Evolutionary conservation across 2,888 invertebrate species (phyloP).

Genomic region (Kuschelorhynchus macadamiae): DNA sequence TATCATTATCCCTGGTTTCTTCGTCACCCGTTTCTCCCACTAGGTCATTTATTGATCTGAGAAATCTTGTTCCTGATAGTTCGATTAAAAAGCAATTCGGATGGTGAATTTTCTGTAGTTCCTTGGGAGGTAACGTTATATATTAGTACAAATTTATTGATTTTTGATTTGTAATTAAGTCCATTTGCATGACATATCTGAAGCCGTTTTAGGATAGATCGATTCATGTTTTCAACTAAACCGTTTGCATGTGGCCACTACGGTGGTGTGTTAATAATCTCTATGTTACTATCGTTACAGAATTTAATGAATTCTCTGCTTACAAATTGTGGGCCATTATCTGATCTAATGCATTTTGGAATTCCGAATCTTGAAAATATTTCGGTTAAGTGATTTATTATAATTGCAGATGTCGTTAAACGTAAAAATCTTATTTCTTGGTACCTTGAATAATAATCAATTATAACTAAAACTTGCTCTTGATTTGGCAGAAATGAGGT

Average conservation of each 20-base stretch:
- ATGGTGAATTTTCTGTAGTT: background rate
- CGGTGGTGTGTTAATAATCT: too few relatives aligned
- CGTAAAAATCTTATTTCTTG: background rate
- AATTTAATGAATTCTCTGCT: conserved; percentile 44
- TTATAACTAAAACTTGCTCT: background rate
- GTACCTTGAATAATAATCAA: background rate
- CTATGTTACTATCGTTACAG: too few relatives aligned
- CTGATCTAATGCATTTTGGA: background rate
- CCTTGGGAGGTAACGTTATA: background rate
- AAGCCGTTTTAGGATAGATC: background rate
- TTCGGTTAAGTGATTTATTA: background rate
- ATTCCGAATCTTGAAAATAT: background rate
- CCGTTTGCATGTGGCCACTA: conserved; percentile 55
- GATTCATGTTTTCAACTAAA: conserved; percentile 44
- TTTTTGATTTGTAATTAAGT: too few relatives aligned
- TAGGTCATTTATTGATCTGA: too few relatives aligned
- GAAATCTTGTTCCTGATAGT: too few relatives aligned
- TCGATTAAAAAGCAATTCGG: background rate
- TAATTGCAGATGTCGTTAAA: background rate
- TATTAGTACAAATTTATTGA: too few relatives aligned
- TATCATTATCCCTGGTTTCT: background rate
- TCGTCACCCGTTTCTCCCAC: background rate
- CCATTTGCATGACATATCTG: conserved; percentile 11
- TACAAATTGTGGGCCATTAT: conserved; percentile 38
- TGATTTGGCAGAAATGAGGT: too few relatives aligned